Evolutionary conservation across 2,797 vertebrate genomes (phyloP).

Genomic region (Microctenopoma stevenorrisi): DNA sequence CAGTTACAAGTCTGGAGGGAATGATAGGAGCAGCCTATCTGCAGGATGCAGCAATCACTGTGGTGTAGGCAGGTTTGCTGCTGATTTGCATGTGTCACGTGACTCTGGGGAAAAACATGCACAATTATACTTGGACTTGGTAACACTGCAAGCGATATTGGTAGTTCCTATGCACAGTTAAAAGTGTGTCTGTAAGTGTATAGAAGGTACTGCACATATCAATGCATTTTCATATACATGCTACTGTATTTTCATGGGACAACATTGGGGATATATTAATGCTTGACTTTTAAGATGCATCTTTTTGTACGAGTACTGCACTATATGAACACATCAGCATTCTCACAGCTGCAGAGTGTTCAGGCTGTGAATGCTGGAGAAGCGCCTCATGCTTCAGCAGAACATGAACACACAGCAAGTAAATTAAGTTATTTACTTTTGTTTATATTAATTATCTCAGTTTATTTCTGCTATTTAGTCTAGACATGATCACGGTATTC

Average conservation of each 20-base stretch:
- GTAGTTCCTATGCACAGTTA: too few relatives aligned
- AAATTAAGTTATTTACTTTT: too few relatives aligned
- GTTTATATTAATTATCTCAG: too few relatives aligned
- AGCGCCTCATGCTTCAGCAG: constrained; percentile 40
- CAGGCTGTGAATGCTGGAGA: constrained; percentile 8
- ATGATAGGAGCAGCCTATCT: constrained; percentile 49
- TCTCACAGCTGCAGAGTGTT: constrained; percentile 34
- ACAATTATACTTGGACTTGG: neutral
- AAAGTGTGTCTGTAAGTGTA: neutral
- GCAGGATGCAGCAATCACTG: constrained; percentile 53
- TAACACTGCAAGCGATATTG: too few relatives aligned
- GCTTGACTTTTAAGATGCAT: neutral
- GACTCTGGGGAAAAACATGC: constrained; percentile 19
- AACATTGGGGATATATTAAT: neutral
- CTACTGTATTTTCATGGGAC: constrained; percentile 4
- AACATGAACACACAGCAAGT: too few relatives aligned
- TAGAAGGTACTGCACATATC: neutral
- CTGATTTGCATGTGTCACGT: constrained; percentile 63
- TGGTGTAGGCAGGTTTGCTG: constrained; percentile 45
- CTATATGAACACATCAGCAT: constrained; percentile 12
- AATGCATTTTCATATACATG: constrained; percentile 1
- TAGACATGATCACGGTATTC: too few relatives aligned
- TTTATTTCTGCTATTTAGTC: too few relatives aligned
- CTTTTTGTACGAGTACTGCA: too few relatives aligned
- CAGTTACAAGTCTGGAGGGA: constrained; percentile 61